Evolutionary conservation across 2,113 vertebrate genomes (phyloP).

Genomic region (Gymnocephalus cernua): DNA sequence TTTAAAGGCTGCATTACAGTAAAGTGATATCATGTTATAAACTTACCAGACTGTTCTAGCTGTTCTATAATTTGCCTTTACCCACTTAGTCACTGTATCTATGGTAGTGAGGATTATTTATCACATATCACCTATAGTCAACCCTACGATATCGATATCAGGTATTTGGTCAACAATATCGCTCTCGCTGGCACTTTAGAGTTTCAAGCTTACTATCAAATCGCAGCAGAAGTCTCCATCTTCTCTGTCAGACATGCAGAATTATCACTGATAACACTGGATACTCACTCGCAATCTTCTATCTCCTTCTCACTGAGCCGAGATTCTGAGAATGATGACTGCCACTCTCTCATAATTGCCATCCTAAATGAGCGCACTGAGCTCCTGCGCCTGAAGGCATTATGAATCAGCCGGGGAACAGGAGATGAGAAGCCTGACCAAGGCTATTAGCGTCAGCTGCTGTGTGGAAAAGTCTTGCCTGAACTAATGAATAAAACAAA

Average conservation of each 20-base stretch:
- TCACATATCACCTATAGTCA: too few relatives aligned
- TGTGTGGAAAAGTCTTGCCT: constrained; percentile 52
- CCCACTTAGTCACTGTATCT: too few relatives aligned
- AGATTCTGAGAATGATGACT: constrained; percentile 36
- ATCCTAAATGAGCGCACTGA: constrained; percentile 50
- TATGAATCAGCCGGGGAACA: constrained; percentile 52
- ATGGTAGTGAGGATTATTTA: too few relatives aligned
- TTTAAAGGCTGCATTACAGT: too few relatives aligned
- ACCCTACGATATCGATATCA: too few relatives aligned
- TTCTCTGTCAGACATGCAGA: constrained; percentile 47
- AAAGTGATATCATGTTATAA: too few relatives aligned
- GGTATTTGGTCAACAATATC: too few relatives aligned
- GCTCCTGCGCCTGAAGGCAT: constrained; percentile 56
- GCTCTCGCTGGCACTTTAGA: background rate
- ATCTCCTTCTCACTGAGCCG: constrained; percentile 32
- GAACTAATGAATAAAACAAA: constrained; percentile 74
- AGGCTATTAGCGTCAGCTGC: constrained; percentile 68
- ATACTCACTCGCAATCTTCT: constrained; percentile 39
- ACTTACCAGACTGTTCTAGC: too few relatives aligned
- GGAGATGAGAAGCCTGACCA: constrained; percentile 66
- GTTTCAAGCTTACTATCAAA: background rate
- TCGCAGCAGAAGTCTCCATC: constrained; percentile 34
- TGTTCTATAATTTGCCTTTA: too few relatives aligned
- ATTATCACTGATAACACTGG: constrained; percentile 41
- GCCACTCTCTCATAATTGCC: constrained; percentile 64